Base-by-base conservation (phyloP, 2,888 invertebrate genomes). In the Emmelina monodactyla region DNA sequence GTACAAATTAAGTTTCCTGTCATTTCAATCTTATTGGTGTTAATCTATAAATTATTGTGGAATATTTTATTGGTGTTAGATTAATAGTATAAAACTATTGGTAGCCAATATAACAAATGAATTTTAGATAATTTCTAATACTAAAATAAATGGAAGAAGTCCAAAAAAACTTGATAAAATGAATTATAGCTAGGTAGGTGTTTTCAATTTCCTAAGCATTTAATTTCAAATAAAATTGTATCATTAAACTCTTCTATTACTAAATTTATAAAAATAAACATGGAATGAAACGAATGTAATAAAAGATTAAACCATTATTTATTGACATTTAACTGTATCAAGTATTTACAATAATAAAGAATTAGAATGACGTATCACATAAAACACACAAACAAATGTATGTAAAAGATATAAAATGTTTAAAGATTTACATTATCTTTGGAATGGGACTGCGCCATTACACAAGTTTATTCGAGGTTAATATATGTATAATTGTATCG, bases 281-380 rank as follows among this genome's bases (percentile, higher is more conserved):
- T 37, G 38, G 51, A 54, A 47, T 47, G 62, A 62, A 61, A 55
- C 42, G 51, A 47, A 45, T 2, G 32, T 36, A n/a, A 50, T 71
- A 72, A 66, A 75, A 78, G 75, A 76, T 76, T 76, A 75, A 72
- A 75, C 64, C 66, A 66, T 66, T 49, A 63, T 72, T 64, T 69
- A 76, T 72, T 75, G 65, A 64, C 64, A 65, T 70, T 65, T 62
- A 70, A 72, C 60, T 64, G 65, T 62, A 63, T 58, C 56, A 69
- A 68, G 67, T 67, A 75, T 73, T 70, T 69, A 59, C 66, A 76
- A 62, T 64, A 65, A 61, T 64, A 58, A 62, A 62, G 47, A 59
- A 62, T 71, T 59, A 65, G 58, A 25, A 11, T 25, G 11, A 29
- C 6, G 68, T 73, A 76, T 76, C 78, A 78, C 73, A 71, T 69